Conservation (phyloP, 2,797 vertebrate genomes). For the Pseudomugil gertrudae region DNA sequence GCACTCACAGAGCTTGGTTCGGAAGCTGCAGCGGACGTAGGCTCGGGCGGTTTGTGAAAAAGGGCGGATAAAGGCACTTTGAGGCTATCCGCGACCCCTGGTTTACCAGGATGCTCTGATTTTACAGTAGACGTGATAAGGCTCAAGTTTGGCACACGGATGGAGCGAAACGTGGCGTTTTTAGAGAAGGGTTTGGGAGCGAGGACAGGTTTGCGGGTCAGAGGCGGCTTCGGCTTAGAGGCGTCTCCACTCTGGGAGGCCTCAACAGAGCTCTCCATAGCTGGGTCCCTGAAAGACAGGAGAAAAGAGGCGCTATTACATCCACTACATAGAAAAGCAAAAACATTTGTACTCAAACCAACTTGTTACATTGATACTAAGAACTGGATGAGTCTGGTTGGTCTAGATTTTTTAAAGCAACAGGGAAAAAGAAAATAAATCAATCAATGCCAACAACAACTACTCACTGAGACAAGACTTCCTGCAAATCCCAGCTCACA, state of each 20-base stretch:
- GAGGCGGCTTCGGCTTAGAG: constrained; percentile 57
- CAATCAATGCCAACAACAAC: constrained; percentile 29
- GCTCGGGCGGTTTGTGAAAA: constrained; percentile 17
- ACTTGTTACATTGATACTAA: constrained; percentile 19
- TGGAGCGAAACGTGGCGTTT: constrained; percentile 65
- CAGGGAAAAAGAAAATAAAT: constrained; percentile 30
- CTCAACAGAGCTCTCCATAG: constrained; percentile 70
- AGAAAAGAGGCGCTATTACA: constrained; percentile 29
- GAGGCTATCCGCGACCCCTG: constrained; percentile 4
- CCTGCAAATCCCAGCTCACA: not conserved
- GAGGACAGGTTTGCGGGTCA: constrained; percentile 79
- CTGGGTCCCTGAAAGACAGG: constrained; percentile 46
- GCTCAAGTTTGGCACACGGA: constrained; percentile 55
- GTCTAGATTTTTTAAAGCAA: constrained; percentile 52
- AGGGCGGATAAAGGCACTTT: constrained; percentile 4
- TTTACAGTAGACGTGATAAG: not conserved
- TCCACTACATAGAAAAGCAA: constrained; percentile 15
- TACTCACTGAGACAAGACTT: not conserved
- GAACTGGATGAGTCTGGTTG: constrained; percentile 41
- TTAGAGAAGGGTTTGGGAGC: constrained; percentile 88
- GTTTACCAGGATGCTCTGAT: constrained; percentile 19
- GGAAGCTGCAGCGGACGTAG: constrained; percentile 17
- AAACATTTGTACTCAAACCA: constrained; percentile 6
- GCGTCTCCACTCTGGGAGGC: constrained; percentile 35
- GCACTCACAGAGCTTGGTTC: constrained; percentile 34